Evolutionary conservation across 2,888 invertebrate genomes (phyloP), one percentile per base, ranked within the genome.

Genomic region (Hedychridium roseum): DNA sequence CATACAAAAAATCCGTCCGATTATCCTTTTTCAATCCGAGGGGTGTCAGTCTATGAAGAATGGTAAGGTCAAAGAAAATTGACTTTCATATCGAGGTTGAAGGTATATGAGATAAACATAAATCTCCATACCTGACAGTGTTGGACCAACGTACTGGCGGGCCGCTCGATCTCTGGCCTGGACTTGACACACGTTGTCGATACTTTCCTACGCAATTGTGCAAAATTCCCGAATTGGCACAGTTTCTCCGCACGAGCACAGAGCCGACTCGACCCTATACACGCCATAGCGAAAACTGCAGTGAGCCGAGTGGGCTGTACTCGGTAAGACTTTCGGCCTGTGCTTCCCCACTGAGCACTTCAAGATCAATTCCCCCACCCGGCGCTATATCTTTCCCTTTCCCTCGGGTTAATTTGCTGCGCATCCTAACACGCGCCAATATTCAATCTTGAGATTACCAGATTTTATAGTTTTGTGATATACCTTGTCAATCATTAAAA

Each of bases 191-290:
- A 85, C 83, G 85, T 84, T 59, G 79, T 74, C 78, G 85, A 82
- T 81, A 85, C 82, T 83, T 86, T 87, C 81, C 85, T 86, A 76
- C 86, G 83, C 82, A 86, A 79, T 74, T 82, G 81, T 71, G 80
- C 84, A 65, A 76, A 71, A 68, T 74, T 85, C 83, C 87, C 86
- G 80, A 88, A 87, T 85, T 88, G 88, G 86, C 89, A 89, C 87
- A 89, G 82, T 86, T 89, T 89, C 84, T 89, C 88, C 80, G 88
- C 87, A 83, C 89, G 88, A 84, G 86, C 87, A 88, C 89, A 89
- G 82, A 89, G 85, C 85, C 89, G 86, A 85, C 88, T 87, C 83
- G 89, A 87, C 84, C 88, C 87, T 85, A 88, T 84, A 86, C 88
- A 88, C 86, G 89, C 89, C 89, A 90, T 90, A 85, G 87, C 85